Conservation (phyloP, 1,140 invertebrate species). For the Nephila pilipes region DNA sequence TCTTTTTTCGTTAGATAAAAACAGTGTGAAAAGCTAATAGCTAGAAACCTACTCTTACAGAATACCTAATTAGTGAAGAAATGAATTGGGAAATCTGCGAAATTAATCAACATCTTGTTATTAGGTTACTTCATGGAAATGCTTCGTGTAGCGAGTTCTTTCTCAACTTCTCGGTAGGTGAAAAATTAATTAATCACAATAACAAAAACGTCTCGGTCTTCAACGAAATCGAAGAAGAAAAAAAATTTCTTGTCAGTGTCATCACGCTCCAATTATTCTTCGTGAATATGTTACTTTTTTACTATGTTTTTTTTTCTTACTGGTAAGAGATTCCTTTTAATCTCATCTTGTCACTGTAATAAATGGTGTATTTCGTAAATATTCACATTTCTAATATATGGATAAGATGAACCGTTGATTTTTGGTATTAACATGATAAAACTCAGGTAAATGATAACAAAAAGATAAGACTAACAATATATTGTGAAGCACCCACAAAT, state of each 20-base stretch:
- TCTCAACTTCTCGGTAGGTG: conserved; percentile 3
- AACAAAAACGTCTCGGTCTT: neutral
- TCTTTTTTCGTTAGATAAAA: neutral
- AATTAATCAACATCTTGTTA: conserved; percentile 9
- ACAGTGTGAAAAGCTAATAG: neutral
- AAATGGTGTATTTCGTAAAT: too few relatives aligned
- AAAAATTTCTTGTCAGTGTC: neutral
- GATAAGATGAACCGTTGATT: too few relatives aligned
- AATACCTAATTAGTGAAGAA: neutral
- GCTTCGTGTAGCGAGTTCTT: neutral
- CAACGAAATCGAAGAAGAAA: neutral
- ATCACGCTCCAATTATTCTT: neutral
- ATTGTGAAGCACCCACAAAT: too few relatives aligned
- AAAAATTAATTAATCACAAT: conserved; percentile 20
- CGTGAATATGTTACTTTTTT: neutral
- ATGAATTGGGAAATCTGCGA: neutral
- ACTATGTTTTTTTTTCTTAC: neutral
- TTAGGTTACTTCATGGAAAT: neutral
- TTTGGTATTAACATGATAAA: too few relatives aligned
- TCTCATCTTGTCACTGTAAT: too few relatives aligned
- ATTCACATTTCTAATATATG: too few relatives aligned
- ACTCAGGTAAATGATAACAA: too few relatives aligned
- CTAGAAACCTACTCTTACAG: neutral
- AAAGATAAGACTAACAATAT: too few relatives aligned
- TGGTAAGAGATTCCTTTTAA: neutral